These are phyloP conservation scores for Paracyclopina nana DNA, from an alignment of 1,140 invertebrate genomes.

Conservation along the genomic window DNA sequence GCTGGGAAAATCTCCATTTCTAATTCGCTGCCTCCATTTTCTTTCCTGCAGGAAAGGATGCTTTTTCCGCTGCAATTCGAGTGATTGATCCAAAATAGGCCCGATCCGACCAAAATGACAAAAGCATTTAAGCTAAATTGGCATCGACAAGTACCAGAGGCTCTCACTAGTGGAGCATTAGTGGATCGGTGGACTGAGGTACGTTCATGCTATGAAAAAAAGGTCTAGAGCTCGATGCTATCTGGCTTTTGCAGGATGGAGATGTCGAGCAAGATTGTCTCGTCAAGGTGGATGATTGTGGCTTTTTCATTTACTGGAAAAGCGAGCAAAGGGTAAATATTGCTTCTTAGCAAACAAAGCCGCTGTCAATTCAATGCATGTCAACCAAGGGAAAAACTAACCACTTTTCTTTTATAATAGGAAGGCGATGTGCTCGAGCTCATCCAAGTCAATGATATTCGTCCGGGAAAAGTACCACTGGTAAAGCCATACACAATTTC, in stretches of 20 bases:
- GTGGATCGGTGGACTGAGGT: constrained; percentile 94
- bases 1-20: too few species aligned
- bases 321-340: constrained; percentile 64
- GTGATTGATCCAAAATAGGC: too few species aligned
- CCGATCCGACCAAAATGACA: constrained; percentile 72
- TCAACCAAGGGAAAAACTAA: neutral
- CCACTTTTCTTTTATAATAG: neutral
- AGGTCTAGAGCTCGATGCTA: neutral
- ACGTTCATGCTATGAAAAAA: constrained; percentile 17
- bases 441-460: constrained; percentile 6
- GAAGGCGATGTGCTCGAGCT: constrained; percentile 5
- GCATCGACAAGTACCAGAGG: constrained; percentile 75
- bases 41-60: too few species aligned
- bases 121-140: constrained; percentile 98
- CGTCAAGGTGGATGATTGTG: constrained; percentile 93
- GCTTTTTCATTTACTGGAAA: constrained; percentile 98
- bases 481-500: neutral
- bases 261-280: constrained; percentile 66
- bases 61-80: too few species aligned
- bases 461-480: neutral
- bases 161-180: constrained; percentile 52
- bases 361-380: neutral
- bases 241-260: constrained; percentile 36
- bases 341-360: neutral
- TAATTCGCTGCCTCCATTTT: too few species aligned